These are phyloP conservation scores for Drosophila bocqueti DNA, from an alignment of 1,140 invertebrate genomes.

Conservation along the genomic window DNA sequence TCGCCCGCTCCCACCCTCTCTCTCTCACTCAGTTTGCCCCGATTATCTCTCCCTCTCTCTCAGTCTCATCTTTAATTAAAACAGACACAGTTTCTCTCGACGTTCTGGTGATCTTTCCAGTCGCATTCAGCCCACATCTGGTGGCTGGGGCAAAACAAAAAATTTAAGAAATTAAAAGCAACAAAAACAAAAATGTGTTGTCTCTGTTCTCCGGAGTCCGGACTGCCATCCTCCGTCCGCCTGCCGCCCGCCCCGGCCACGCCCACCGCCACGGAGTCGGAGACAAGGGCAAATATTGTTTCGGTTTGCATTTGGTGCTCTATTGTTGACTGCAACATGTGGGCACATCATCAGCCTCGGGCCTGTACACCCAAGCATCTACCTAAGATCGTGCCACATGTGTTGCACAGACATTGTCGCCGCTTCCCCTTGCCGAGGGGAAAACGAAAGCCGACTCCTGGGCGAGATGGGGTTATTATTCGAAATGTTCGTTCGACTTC, in stretches of 20 bases:
- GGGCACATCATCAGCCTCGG: slow-evolving; percentile 57
- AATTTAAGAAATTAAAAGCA: slow-evolving; percentile 81
- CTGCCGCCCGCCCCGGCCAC: slow-evolving; percentile 35
- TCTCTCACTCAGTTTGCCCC: slow-evolving; percentile 12
- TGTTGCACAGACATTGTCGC: slow-evolving; percentile 65
- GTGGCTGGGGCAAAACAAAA: slow-evolving; percentile 50
- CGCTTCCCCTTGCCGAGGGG: slow-evolving; percentile 15
- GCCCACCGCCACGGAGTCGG: slow-evolving; percentile 27
- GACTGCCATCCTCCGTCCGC: neutral
- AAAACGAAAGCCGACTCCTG: slow-evolving; percentile 34
- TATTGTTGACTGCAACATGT: slow-evolving; percentile 76
- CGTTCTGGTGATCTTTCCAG: slow-evolving; percentile 60
- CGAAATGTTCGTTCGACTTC: slow-evolving; percentile 20
- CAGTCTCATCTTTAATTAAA: slow-evolving; percentile 66
- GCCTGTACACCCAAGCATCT: slow-evolving; percentile 13
- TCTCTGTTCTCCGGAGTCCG: slow-evolving; percentile 28
- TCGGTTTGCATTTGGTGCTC: slow-evolving; percentile 66
- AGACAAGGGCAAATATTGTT: slow-evolving; percentile 84
- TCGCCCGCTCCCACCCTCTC: slow-evolving; percentile 21
- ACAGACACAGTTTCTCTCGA: slow-evolving; percentile 71
- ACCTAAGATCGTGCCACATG: slow-evolving; percentile 73
- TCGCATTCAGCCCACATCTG: slow-evolving; percentile 71
- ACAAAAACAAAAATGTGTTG: slow-evolving; percentile 37
- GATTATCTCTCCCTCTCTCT: slow-evolving; percentile 17
- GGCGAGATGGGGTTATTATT: slow-evolving; percentile 34